phyloP scores from a whole-genome alignment of 2,113 vertebrate genomes.

The Tapirus terrestris region DNA sequence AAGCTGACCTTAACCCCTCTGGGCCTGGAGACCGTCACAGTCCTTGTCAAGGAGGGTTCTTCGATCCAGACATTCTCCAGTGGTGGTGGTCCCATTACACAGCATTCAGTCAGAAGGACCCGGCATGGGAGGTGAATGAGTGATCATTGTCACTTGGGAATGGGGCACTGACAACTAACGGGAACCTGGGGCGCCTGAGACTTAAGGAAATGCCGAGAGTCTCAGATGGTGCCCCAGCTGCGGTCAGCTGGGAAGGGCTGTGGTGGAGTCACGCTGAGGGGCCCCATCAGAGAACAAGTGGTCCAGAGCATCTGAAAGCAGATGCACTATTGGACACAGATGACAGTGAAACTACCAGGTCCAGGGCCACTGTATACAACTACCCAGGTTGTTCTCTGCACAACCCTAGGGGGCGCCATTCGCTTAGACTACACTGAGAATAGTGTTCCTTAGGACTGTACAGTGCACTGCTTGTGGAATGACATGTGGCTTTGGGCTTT shows the following conservation, averaged over 20 bases:
- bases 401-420: background rate
- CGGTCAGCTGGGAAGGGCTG: background rate
- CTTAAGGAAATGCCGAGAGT: background rate
- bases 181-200: background rate
- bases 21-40: background rate
- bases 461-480: background rate
- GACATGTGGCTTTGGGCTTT: background rate
- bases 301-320: background rate
- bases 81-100: background rate
- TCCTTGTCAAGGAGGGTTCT: background rate
- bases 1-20: background rate
- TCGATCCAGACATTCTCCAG: no score
- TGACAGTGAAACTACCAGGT: background rate
- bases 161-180: no score
- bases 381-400: background rate
- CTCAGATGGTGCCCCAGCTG: no score
- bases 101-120: background rate
- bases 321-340: background rate
- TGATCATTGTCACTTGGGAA: background rate
- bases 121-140: background rate
- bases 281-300: no score
- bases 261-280: background rate
- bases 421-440: background rate
- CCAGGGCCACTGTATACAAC: background rate
- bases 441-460: rapidly evolving